A percentile compares a stretch with the other conserved stretches of the same genome.
Conservation (phyloP, 2,113 vertebrate genomes). For the Gadus macrocephalus region DNA sequence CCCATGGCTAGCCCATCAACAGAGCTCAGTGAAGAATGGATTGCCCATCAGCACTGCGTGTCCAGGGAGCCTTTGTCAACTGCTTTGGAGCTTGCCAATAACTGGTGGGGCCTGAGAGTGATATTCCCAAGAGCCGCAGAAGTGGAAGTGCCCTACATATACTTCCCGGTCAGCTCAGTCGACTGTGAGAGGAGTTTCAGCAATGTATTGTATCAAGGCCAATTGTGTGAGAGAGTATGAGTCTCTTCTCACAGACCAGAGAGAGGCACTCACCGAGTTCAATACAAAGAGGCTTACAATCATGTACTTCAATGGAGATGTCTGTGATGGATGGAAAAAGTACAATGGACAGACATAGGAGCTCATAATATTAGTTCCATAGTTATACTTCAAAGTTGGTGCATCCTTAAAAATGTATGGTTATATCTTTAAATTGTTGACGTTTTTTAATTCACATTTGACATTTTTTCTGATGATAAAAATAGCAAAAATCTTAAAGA, state of each 20-base stretch:
- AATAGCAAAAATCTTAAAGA: too few relatives aligned
- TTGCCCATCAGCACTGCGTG: slow-evolving; percentile 8
- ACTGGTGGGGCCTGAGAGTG: slow-evolving; percentile 10
- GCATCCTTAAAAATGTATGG: too few relatives aligned
- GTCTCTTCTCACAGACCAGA: slow-evolving; percentile 8
- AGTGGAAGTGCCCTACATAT: slow-evolving; percentile 15
- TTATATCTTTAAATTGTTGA: too few relatives aligned
- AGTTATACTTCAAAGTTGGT: too few relatives aligned
- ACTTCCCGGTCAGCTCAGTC: slow-evolving; percentile 20
- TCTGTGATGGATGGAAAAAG: slow-evolving; percentile 13
- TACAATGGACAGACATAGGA: too few relatives aligned
- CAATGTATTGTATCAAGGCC: not conserved
- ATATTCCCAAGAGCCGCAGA: slow-evolving; percentile 17
- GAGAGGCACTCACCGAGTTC: slow-evolving; percentile 12
- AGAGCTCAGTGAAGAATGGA: slow-evolving; percentile 20
- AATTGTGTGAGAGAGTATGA: not conserved
- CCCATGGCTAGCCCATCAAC: slow-evolving; percentile 4
- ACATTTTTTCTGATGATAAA: too few relatives aligned
- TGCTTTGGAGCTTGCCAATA: slow-evolving; percentile 9
- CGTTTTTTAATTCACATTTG: too few relatives aligned
- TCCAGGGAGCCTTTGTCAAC: slow-evolving; percentile 4
- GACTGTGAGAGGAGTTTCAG: slow-evolving; percentile 26
- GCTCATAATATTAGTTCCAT: too few relatives aligned
- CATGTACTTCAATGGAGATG: slow-evolving; percentile 20
- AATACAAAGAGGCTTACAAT: slow-evolving; percentile 18